A percentile compares a stretch with the other conserved stretches of the same genome.
These are phyloP conservation scores for Leptopilina clavipes DNA, from an alignment of 1,140 invertebrate genomes.

Conservation along the genomic window DNA sequence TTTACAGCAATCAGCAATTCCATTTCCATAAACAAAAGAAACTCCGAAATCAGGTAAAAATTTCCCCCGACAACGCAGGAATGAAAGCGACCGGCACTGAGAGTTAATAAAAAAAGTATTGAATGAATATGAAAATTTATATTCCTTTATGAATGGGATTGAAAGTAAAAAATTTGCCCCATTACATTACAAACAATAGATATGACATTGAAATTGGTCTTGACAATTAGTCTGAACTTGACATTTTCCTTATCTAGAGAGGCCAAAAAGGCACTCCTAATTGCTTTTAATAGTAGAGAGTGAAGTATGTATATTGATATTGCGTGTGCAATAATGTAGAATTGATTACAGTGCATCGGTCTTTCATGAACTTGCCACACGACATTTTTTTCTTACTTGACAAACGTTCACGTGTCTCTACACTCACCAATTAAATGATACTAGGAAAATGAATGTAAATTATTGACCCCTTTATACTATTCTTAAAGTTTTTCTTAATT, in stretches of 20 bases:
- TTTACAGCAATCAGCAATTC: too few species aligned
- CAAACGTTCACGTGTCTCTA: background rate
- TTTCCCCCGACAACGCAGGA: too few species aligned
- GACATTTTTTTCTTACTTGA: background rate
- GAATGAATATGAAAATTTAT: background rate
- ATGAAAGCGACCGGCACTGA: too few species aligned
- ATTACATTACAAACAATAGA: background rate
- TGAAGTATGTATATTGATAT: background rate
- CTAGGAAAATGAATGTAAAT: too few species aligned
- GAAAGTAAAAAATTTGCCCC: background rate
- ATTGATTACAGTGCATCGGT: conserved; percentile 26
- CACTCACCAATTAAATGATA: too few species aligned
- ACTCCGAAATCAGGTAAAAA: too few species aligned
- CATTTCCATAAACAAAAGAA: too few species aligned
- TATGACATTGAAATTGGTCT: conserved; percentile 5
- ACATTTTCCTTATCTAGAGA: conserved; percentile 14
- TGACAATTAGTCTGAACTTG: conserved; percentile 17
- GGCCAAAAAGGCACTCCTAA: background rate
- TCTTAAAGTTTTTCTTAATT: too few species aligned
- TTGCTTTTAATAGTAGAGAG: background rate
- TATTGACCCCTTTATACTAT: too few species aligned
- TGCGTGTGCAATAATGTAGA: background rate
- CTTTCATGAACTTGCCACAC: background rate
- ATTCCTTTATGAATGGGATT: background rate
- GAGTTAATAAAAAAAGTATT: background rate